A percentile compares a stretch with the other conserved stretches of the same genome.
Evolutionary conservation across 2,113 vertebrate genomes (phyloP).

Genomic region (Galbula dea): DNA sequence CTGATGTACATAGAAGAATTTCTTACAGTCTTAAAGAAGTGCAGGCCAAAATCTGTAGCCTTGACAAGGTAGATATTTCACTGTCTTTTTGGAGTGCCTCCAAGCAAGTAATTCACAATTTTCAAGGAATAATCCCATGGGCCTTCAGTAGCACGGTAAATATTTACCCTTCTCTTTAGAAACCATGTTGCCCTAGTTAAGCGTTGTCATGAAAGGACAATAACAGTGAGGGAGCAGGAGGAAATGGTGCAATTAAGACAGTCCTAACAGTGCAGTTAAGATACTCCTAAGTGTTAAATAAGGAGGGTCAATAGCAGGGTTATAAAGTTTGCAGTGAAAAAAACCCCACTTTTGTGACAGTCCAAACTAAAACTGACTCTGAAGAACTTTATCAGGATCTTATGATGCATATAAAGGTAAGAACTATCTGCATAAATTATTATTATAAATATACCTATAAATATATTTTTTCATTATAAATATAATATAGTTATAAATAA

Average conservation of each 20-base stretch:
- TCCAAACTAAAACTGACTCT: background rate
- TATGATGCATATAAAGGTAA: background rate
- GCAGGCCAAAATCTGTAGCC: background rate
- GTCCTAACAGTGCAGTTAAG: background rate
- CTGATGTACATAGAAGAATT: background rate
- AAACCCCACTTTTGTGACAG: background rate
- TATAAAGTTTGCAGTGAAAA: background rate
- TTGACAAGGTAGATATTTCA: background rate
- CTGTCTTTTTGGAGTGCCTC: background rate
- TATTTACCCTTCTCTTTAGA: background rate
- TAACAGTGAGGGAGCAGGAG: background rate
- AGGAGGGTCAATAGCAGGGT: background rate
- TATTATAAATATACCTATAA: too few species aligned
- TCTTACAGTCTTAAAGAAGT: background rate
- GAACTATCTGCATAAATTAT: too few species aligned
- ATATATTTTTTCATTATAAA: too few species aligned
- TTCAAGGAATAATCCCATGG: background rate
- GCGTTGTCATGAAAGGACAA: background rate
- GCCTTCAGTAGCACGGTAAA: background rate
- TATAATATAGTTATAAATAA: too few species aligned
- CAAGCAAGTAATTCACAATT: background rate
- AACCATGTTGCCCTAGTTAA: background rate
- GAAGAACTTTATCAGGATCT: background rate
- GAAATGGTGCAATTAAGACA: background rate
- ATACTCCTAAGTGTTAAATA: background rate